phyloP scores from a whole-genome alignment of 2,113 vertebrate genomes.

The Eretmodus cyanostictus region DNA sequence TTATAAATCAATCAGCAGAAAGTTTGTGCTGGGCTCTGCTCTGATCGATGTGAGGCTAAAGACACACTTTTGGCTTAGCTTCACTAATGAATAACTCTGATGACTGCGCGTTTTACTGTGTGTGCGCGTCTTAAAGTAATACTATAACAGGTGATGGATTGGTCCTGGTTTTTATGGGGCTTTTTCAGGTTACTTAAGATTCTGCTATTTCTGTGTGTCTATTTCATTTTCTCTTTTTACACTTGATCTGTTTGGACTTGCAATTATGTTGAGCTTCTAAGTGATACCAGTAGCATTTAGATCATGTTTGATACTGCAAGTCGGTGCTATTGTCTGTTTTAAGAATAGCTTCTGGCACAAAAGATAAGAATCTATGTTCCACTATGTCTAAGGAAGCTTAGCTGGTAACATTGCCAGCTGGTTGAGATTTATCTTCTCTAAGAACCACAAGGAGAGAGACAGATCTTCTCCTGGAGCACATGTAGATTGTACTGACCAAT shows the following conservation, averaged over 20 bases:
- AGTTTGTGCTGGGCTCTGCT: not conserved
- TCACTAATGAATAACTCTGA: slow-evolving; percentile 2
- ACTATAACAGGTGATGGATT: slow-evolving; percentile 1
- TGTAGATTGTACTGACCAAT: not conserved
- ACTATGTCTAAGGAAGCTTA: not conserved
- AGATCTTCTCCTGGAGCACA: not conserved
- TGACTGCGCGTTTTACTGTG: not conserved
- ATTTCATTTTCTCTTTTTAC: slow-evolving; percentile 23
- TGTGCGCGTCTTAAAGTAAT: not conserved
- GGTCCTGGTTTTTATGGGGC: slow-evolving; percentile 24
- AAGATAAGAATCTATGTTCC: slow-evolving; percentile 22
- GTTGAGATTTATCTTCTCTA: not conserved
- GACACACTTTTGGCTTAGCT: not conserved
- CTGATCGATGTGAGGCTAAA: not conserved
- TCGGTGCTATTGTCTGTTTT: not conserved
- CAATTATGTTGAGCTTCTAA: not conserved
- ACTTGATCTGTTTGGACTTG: slow-evolving; percentile 6
- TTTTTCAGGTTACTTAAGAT: slow-evolving; percentile 45
- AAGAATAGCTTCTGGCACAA: slow-evolving; percentile 5
- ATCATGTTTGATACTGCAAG: not conserved
- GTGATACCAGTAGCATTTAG: not conserved
- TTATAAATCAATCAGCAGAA: slow-evolving; percentile 30
- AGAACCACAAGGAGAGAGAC: not conserved
- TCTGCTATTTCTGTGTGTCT: not conserved
- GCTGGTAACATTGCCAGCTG: not conserved